Conservation (phyloP, 2,888 invertebrate genomes). For the Plemyria rubiginata region DNA sequence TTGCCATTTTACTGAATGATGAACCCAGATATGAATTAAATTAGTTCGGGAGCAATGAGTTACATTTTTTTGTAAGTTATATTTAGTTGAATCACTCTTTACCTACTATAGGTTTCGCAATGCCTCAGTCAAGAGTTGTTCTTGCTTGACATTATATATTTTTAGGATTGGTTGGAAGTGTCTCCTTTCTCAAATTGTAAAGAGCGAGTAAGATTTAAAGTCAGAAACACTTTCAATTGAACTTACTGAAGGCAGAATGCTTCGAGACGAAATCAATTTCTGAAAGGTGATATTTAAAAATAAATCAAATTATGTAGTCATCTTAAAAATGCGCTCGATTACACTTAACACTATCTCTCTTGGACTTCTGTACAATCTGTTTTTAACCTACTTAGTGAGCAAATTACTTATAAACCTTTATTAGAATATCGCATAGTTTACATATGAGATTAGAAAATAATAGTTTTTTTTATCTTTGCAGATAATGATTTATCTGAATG, state of each 20-base stretch:
- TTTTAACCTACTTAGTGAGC: slow-evolving; percentile 54
- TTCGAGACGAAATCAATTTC: slow-evolving; percentile 61
- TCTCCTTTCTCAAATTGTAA: slow-evolving; percentile 21
- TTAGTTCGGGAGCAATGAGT: slow-evolving; percentile 45
- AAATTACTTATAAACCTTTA: slow-evolving; percentile 52
- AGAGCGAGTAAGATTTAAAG: slow-evolving; percentile 29
- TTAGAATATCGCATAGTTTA: slow-evolving; percentile 61
- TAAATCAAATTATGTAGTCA: slow-evolving; percentile 57
- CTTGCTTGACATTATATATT: slow-evolving; percentile 10
- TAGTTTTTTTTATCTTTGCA: slow-evolving; percentile 75
- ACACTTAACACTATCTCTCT: slow-evolving; percentile 44
- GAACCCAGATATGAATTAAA: slow-evolving; percentile 43
- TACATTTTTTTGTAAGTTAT: slow-evolving; percentile 39
- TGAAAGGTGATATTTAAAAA: slow-evolving; percentile 69
- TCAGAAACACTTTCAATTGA: slow-evolving; percentile 33
- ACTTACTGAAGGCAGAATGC: slow-evolving; percentile 49
- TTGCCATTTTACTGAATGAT: slow-evolving; percentile 60
- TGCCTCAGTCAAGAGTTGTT: slow-evolving; percentile 5
- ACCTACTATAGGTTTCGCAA: slow-evolving; percentile 8
- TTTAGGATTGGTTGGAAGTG: background rate
- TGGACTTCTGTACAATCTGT: slow-evolving; percentile 47
- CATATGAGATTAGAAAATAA: slow-evolving; percentile 77
- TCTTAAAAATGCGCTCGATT: slow-evolving; percentile 56
- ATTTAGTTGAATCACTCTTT: slow-evolving; percentile 35
- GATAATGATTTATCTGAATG: slow-evolving; percentile 72